Evolutionary conservation across 2,797 vertebrate genomes (phyloP).

Genomic region (Smutsia gigantea): DNA sequence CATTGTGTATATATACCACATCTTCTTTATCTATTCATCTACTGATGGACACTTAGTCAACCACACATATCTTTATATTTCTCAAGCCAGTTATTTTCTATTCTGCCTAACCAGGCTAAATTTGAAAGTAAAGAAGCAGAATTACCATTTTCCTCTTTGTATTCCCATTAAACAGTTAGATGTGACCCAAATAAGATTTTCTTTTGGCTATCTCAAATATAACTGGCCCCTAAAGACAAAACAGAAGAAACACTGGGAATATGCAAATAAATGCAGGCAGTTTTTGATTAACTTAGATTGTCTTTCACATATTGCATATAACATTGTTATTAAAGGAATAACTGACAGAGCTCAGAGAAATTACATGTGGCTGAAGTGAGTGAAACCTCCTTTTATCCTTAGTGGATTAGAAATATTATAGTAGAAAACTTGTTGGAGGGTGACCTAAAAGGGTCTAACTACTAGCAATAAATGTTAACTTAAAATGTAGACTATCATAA

Average conservation of each 20-base stretch:
- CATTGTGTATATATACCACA: no score
- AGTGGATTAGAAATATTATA: constrained; percentile 6
- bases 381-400: not conserved
- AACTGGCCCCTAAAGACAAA: constrained; percentile 27
- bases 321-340: constrained; percentile 40
- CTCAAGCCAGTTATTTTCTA: constrained; percentile 60
- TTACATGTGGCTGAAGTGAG: not conserved
- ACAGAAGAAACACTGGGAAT: constrained; percentile 60
- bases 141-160: constrained; percentile 38
- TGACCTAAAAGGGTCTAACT: not conserved
- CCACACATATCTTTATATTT: constrained; percentile 60
- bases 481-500: not conserved
- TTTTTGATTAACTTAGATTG: not conserved
- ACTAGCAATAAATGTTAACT: not conserved
- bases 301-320: not conserved
- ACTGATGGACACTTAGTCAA: not conserved
- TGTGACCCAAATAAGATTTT: constrained; percentile 36
- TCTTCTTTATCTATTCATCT: no score
- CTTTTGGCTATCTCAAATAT: constrained; percentile 55
- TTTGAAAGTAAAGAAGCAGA: constrained; percentile 74
- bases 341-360: not conserved
- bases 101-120: constrained; percentile 56
- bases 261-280: not conserved
- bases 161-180: constrained; percentile 73
- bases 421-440: not conserved